phyloP scores from a whole-genome alignment of 2,113 vertebrate species.

The Brachyhypopomus occidentalis region DNA sequence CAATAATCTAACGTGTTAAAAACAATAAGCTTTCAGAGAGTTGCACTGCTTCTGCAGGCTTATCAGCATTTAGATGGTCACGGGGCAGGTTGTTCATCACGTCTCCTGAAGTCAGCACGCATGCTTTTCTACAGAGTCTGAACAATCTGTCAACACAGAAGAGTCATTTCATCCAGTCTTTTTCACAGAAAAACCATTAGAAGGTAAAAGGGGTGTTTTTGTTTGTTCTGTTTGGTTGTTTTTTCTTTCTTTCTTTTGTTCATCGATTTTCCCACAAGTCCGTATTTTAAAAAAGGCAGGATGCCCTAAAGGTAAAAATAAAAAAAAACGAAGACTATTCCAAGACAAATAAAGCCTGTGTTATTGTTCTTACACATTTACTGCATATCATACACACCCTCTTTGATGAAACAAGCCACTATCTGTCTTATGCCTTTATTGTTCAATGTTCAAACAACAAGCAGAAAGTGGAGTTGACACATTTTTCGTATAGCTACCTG shows the following conservation, averaged over 20 bases:
- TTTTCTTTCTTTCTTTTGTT: not conserved
- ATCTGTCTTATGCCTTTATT: not conserved
- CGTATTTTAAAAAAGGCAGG: too few species aligned
- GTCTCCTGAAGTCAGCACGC: not conserved
- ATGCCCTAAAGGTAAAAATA: too few species aligned
- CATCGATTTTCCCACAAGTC: not conserved
- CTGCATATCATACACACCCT: not conserved
- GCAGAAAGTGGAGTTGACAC: not conserved
- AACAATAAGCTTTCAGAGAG: not conserved
- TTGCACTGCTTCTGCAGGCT: not conserved
- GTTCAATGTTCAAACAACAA: not conserved
- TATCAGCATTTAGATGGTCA: slow-evolving; percentile 1
- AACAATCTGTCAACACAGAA: not conserved
- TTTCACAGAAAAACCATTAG: too few species aligned
- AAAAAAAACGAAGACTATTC: too few species aligned
- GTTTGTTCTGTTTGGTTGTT: not conserved
- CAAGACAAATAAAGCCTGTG: too few species aligned
- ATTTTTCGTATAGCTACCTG: not conserved
- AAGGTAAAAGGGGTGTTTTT: too few species aligned
- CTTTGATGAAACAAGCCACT: slow-evolving; percentile 5
- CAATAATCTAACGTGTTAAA: too few species aligned
- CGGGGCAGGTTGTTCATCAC: not conserved
- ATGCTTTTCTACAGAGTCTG: not conserved
- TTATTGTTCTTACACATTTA: not conserved
- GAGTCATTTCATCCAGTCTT: not conserved